Percentiles rank a stretch among this genome's conserved stretches.
Evolutionary conservation across 2,888 invertebrate genomes (phyloP).

Genomic region (Syritta pipiens): DNA sequence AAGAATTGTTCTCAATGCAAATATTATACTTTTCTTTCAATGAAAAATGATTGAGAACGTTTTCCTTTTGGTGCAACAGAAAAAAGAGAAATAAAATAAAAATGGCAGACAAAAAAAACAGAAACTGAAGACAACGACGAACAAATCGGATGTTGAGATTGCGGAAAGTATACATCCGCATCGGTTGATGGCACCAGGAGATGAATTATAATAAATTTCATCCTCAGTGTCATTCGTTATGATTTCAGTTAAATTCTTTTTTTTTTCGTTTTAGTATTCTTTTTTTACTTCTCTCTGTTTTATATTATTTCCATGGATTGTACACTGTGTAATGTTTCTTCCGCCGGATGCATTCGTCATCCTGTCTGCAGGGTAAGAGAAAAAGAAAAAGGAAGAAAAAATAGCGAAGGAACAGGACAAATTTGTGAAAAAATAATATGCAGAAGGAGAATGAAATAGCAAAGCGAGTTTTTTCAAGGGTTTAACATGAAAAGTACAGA

Average conservation of each 20-base stretch:
- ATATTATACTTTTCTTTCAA: conserved; percentile 63
- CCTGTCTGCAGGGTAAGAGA: conserved; percentile 23
- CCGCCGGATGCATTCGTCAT: conserved; percentile 69
- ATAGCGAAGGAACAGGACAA: conserved; percentile 2
- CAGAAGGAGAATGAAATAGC: conserved; percentile 12
- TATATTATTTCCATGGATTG: conserved; percentile 58
- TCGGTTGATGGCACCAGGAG: conserved; percentile 66
- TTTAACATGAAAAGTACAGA: conserved; percentile 14
- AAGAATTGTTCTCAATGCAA: conserved; percentile 66
- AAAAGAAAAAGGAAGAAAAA: neutral
- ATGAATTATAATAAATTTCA: conserved; percentile 68
- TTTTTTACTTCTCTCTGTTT: conserved; percentile 46
- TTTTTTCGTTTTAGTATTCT: conserved; percentile 5
- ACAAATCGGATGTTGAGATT: conserved; percentile 65
- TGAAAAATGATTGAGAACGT: conserved; percentile 61
- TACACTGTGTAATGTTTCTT: conserved; percentile 65
- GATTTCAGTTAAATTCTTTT: conserved; percentile 62
- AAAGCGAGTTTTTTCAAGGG: conserved; percentile 24
- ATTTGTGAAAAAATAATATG: conserved; percentile 34
- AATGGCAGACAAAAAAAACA: neutral
- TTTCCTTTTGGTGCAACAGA: conserved; percentile 20
- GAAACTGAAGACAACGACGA: conserved; percentile 35
- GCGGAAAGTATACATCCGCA: conserved; percentile 67
- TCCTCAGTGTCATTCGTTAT: conserved; percentile 66
- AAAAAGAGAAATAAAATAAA: conserved; percentile 1